Percentiles rank a stretch among this genome's conserved stretches.
These are phyloP conservation scores for Lemur catta DNA, from an alignment of 2,797 vertebrate genomes.

Conservation along the genomic window DNA sequence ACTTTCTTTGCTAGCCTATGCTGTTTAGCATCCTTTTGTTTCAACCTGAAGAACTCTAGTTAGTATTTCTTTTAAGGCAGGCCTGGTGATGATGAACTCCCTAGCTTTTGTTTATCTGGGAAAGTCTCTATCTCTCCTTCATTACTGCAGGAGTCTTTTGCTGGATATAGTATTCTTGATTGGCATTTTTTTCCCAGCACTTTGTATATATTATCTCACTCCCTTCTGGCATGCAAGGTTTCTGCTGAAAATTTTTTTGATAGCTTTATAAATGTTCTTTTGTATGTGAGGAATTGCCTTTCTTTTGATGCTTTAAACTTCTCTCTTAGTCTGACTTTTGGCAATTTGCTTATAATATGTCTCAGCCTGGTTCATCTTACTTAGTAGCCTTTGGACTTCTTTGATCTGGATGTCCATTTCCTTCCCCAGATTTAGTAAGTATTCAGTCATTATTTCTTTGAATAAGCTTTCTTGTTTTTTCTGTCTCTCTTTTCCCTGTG, in stretches of 20 bases:
- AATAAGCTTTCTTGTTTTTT: background rate
- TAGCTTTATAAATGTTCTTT: too few relatives aligned
- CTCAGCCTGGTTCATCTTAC: background rate
- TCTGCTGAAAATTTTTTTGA: too few relatives aligned
- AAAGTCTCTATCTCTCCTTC: background rate
- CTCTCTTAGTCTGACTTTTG: background rate
- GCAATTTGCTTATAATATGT: background rate
- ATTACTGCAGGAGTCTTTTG: background rate
- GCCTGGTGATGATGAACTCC: background rate
- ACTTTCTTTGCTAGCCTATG: background rate
- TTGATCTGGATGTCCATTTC: background rate
- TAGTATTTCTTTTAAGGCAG: background rate
- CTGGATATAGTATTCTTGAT: background rate
- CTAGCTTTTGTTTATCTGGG: background rate
- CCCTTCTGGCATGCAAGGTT: too few relatives aligned
- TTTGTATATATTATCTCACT: background rate
- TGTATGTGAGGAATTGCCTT: too few relatives aligned
- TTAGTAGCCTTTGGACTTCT: background rate
- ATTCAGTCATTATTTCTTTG: too few relatives aligned
- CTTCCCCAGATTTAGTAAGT: background rate
- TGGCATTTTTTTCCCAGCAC: fast-evolving
- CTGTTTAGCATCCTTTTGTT: background rate
- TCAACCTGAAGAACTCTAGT: background rate
- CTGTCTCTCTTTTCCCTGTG: too few relatives aligned
- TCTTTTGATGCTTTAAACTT: too few relatives aligned